Conservation (phyloP, 2,797 vertebrate species). For the Meriones psammophilus region DNA sequence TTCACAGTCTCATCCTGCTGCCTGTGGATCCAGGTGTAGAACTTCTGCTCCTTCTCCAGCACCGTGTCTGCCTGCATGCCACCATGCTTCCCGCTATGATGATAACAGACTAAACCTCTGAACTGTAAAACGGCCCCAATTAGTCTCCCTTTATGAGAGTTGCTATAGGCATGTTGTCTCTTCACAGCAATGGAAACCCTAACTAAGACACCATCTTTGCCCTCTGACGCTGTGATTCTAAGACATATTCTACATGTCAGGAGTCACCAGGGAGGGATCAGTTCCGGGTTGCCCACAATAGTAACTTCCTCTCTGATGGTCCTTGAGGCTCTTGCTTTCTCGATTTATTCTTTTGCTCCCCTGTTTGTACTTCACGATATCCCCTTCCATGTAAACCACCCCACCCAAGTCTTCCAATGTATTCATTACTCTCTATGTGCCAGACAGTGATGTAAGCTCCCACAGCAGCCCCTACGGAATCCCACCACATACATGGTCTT, state of each 20-base stretch:
- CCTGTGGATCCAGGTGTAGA: not conserved
- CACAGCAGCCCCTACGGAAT: not conserved
- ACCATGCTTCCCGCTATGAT: not conserved
- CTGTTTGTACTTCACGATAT: not conserved
- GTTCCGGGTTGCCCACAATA: not conserved
- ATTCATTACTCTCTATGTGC: not conserved
- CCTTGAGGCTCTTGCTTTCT: not conserved
- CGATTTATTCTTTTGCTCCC: not conserved
- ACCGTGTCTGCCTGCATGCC: not conserved
- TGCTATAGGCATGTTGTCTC: not conserved
- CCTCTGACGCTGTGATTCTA: not conserved
- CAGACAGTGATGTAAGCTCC: not conserved
- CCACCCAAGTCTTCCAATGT: not conserved
- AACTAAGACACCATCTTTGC: not conserved
- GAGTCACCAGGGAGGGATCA: not conserved
- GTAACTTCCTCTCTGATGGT: not conserved
- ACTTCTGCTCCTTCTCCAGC: not conserved
- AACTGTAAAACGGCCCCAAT: not conserved
- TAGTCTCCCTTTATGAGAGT: not conserved
- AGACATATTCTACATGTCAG: not conserved
- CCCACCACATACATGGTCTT: no score
- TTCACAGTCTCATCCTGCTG: not conserved
- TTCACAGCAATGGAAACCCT: not conserved
- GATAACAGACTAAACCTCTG: not conserved
- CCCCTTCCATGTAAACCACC: conserved; percentile 26